These are phyloP conservation scores for Cervus canadensis DNA, from an alignment of 2,113 vertebrate genomes.

Conservation along the genomic window DNA sequence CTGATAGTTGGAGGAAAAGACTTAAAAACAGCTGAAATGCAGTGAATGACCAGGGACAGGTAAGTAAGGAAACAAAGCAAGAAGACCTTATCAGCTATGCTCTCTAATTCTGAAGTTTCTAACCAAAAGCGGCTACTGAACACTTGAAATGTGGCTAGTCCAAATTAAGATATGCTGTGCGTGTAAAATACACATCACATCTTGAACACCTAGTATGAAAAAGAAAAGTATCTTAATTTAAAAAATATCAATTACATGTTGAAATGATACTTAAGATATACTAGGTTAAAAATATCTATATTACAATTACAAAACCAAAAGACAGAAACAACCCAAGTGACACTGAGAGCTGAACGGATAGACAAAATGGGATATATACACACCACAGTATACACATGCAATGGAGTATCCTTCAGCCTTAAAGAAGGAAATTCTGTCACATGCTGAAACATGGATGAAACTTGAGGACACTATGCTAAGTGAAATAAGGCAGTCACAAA, in stretches of 20 bases:
- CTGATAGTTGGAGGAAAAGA: not conserved
- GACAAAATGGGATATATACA: not conserved
- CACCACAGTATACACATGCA: not conserved
- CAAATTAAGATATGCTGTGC: not conserved
- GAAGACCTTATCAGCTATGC: not conserved
- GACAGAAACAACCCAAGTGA: not conserved
- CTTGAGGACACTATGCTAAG: not conserved
- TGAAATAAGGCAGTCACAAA: not conserved
- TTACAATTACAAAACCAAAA: conserved; percentile 7
- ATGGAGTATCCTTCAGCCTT: not conserved
- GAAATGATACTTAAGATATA: not conserved
- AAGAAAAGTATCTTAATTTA: not conserved
- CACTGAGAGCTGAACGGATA: not conserved
- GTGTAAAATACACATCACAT: not conserved
- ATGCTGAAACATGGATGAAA: not conserved
- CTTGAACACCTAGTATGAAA: not conserved
- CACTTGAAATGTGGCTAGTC: not conserved
- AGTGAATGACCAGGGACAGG: not conserved
- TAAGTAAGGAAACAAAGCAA: not conserved
- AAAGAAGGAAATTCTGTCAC: conserved; percentile 9
- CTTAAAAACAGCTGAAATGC: not conserved
- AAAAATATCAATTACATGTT: not conserved
- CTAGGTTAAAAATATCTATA: not conserved
- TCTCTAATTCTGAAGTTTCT: not conserved
- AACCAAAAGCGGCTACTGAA: not conserved